Evolutionary conservation across 2,888 invertebrate species (phyloP), one percentile per base, ranked within the genome.

Genomic region (Steinernema hermaphroditum): DNA sequence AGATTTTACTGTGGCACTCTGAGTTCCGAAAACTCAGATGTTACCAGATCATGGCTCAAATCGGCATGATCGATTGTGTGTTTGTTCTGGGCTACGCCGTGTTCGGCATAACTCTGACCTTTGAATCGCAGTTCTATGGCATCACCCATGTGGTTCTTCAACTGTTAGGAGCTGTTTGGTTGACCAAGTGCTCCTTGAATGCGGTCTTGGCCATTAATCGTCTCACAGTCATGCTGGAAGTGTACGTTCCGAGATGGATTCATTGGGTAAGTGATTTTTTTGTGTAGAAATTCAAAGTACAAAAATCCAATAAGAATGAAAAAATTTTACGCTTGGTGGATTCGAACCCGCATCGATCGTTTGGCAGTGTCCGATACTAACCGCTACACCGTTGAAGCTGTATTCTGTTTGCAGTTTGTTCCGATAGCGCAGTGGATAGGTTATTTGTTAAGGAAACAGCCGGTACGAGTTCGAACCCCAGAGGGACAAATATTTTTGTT

Each of bases 251-350:
- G 22, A 8, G 8, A 6, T 54, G 54, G 54, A 2, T 54, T 4
- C 54, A 54, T 54, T 54, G 54, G 54, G 54, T 54, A 27, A 54
- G 54, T 49, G 6, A n/a, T n/a, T n/a, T n/a, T n/a, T n/a, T n/a
- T n/a, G n/a, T n/a, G n/a, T n/a, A n/a, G n/a, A n/a, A n/a, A n/a
- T 9, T 49, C 41, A 41, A 41, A 41, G 41, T 8, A 14, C 41
- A 9, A 41, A 41, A 41, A 41, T 14, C 8, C 41, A 9, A 41
- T 9, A 41, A 41, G n/a, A n/a, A n/a, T n/a, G n/a, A n/a, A n/a
- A n/a, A n/a, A n/a, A n/a, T n/a, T n/a, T n/a, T n/a, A n/a, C n/a
- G n/a, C n/a, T n/a, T n/a, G n/a, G n/a, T n/a, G n/a, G n/a, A n/a
- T n/a, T n/a, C n/a, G n/a, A n/a, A n/a, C n/a, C n/a, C n/a, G n/a